These are phyloP conservation scores for Philypnodon macrostomus DNA, from an alignment of 2,797 vertebrate species.

Conservation along the genomic window DNA sequence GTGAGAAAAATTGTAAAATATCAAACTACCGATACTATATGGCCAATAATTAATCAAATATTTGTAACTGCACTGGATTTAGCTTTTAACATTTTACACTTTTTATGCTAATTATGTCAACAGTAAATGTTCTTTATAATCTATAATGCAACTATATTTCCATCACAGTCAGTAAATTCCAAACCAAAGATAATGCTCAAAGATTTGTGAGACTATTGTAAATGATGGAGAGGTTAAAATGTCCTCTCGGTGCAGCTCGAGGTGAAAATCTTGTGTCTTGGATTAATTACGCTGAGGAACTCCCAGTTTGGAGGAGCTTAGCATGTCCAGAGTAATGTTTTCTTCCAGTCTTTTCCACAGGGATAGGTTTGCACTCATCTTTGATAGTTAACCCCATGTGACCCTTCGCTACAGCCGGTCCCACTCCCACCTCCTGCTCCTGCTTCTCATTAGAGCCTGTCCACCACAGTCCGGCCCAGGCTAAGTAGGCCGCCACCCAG, in stretches of 20 bases:
- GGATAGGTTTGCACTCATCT: slow-evolving; percentile 84
- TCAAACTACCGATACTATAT: too few species aligned
- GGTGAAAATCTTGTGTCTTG: slow-evolving; percentile 69
- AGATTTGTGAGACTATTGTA: too few species aligned
- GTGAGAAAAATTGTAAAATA: too few species aligned
- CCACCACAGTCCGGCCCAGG: slow-evolving; percentile 47
- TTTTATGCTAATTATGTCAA: not conserved
- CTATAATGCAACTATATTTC: too few species aligned
- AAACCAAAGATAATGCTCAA: not conserved
- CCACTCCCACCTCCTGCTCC: slow-evolving; percentile 73
- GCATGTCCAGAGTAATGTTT: slow-evolving; percentile 77
- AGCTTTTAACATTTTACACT: not conserved
- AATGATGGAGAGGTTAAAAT: not conserved
- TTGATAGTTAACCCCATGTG: slow-evolving; percentile 81
- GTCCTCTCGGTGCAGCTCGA: slow-evolving; percentile 17
- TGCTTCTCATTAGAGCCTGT: slow-evolving; percentile 81
- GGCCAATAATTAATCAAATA: too few species aligned
- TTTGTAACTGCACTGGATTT: too few species aligned
- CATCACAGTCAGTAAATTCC: not conserved
- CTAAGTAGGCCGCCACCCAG: slow-evolving; percentile 54
- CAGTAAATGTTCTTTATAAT: too few species aligned
- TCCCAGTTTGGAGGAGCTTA: slow-evolving; percentile 78
- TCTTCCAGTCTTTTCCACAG: slow-evolving; percentile 78
- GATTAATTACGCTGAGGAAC: slow-evolving; percentile 79
- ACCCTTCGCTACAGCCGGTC: slow-evolving; percentile 70